These are phyloP conservation scores for Hypsibius dujardini DNA, from an alignment of 1,140 invertebrate genomes.

Conservation along the genomic window DNA sequence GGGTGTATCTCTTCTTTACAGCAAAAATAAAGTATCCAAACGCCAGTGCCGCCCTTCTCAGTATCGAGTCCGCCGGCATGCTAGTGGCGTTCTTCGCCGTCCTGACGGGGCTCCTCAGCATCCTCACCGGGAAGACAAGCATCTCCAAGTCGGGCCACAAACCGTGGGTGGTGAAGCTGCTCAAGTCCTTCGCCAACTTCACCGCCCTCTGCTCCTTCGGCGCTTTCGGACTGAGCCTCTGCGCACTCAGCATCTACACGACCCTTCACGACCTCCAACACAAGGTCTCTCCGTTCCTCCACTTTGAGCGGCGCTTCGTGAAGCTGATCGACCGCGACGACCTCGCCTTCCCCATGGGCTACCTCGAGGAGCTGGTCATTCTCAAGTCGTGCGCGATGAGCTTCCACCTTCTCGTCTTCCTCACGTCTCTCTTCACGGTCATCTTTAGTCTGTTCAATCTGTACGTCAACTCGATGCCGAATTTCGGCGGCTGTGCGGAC, in stretches of 20 bases:
- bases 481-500: background rate
- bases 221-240: background rate
- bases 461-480: background rate
- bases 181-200: background rate
- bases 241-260: background rate
- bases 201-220: background rate
- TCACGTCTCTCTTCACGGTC: background rate
- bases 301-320: background rate
- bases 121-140: slow-evolving; percentile 10
- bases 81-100: background rate
- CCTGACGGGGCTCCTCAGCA: background rate
- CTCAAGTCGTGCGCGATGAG: background rate
- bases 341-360: background rate
- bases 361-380: background rate
- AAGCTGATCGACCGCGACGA: background rate
- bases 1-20: background rate
- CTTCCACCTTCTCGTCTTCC: slow-evolving; percentile 9
- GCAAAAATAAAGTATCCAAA: slow-evolving; percentile 6
- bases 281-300: background rate
- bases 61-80: background rate
- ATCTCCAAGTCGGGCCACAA: background rate
- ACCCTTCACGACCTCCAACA: background rate
- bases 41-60: background rate
- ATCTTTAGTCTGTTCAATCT: slow-evolving; percentile 11
- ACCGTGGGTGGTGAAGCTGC: background rate